Percentiles rank a stretch among this genome's conserved stretches.
phyloP scores from a whole-genome alignment of 2,113 vertebrate species.

The Labrus mixtus region DNA sequence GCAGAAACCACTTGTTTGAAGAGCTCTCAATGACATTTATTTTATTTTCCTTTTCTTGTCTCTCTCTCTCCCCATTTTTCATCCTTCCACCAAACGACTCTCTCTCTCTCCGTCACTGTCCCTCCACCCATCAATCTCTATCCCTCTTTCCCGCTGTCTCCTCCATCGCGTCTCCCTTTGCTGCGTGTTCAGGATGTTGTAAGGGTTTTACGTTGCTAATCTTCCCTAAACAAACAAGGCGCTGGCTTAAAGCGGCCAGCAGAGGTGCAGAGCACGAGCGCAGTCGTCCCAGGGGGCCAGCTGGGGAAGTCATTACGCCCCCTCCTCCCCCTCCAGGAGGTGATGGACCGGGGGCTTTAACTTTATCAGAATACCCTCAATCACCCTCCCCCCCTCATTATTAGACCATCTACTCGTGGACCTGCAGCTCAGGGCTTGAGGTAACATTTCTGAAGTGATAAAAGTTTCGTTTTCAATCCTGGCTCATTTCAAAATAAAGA shows the following conservation, averaged over 20 bases:
- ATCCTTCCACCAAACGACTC: neutral
- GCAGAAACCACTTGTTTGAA: neutral
- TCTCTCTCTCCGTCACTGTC: neutral
- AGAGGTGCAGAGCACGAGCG: conserved; percentile 83
- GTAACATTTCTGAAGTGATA: neutral
- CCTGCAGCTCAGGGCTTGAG: conserved; percentile 12
- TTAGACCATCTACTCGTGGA: conserved; percentile 15
- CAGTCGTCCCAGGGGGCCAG: conserved; percentile 80
- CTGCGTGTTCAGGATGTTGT: conserved; percentile 82
- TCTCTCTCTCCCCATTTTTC: conserved; percentile 11
- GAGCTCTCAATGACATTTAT: neutral
- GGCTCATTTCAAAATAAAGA: too few species aligned
- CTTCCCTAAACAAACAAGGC: conserved; percentile 85
- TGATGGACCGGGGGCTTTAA: conserved; percentile 68
- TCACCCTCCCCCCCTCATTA: conserved; percentile 18
- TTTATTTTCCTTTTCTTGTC: conserved; percentile 1
- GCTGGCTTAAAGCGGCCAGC: conserved; percentile 77
- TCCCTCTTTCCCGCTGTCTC: conserved; percentile 55
- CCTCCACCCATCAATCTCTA: conserved; percentile 63
- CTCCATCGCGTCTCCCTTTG: conserved; percentile 58
- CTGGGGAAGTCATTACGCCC: conserved; percentile 86
- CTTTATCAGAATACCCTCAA: conserved; percentile 65
- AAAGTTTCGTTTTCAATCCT: too few species aligned
- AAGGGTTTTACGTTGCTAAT: conserved; percentile 87
- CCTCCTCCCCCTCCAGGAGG: conserved; percentile 67